phyloP scores from a whole-genome alignment of 2,888 invertebrate species.

The Drosophila bunnanda region DNA sequence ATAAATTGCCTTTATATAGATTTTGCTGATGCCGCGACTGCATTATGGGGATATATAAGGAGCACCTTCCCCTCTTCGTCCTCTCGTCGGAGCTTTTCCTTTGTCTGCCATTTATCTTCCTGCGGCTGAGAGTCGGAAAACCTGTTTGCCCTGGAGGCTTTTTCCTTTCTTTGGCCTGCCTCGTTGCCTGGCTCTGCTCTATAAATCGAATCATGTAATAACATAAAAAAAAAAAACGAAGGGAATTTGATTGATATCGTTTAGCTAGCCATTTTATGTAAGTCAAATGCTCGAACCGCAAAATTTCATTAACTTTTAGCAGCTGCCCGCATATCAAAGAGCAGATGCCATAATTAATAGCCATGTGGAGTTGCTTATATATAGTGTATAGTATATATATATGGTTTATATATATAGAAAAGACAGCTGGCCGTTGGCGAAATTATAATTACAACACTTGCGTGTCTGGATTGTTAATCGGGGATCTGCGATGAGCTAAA shows the following conservation, averaged over 20 bases:
- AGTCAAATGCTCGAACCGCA: slow-evolving; percentile 52
- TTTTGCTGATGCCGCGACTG: slow-evolving; percentile 62
- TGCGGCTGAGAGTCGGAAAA: slow-evolving; percentile 56
- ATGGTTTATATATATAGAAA: slow-evolving; percentile 7
- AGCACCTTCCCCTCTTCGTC: background rate
- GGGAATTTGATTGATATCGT: slow-evolving; percentile 70
- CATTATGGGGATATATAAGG: slow-evolving; percentile 54
- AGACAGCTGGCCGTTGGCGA: slow-evolving; percentile 37
- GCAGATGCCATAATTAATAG: slow-evolving; percentile 63
- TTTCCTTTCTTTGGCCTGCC: slow-evolving; percentile 20
- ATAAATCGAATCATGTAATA: slow-evolving; percentile 64
- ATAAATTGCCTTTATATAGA: slow-evolving; percentile 73
- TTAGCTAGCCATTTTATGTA: slow-evolving; percentile 60
- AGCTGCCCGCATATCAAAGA: slow-evolving; percentile 53
- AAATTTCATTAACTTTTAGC: slow-evolving; percentile 66
- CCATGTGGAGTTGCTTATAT: slow-evolving; percentile 39
- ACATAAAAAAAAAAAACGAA: slow-evolving; percentile 54
- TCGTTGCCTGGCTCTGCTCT: slow-evolving; percentile 23
- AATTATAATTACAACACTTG: slow-evolving; percentile 49
- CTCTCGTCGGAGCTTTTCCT: slow-evolving; percentile 7
- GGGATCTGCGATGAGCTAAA: slow-evolving; percentile 9
- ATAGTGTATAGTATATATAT: background rate
- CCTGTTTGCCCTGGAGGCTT: slow-evolving; percentile 69
- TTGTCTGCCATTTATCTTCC: slow-evolving; percentile 69
- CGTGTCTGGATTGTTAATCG: slow-evolving; percentile 20